Conservation (phyloP, 1,140 invertebrate species). For the Trichonephila clavata region DNA sequence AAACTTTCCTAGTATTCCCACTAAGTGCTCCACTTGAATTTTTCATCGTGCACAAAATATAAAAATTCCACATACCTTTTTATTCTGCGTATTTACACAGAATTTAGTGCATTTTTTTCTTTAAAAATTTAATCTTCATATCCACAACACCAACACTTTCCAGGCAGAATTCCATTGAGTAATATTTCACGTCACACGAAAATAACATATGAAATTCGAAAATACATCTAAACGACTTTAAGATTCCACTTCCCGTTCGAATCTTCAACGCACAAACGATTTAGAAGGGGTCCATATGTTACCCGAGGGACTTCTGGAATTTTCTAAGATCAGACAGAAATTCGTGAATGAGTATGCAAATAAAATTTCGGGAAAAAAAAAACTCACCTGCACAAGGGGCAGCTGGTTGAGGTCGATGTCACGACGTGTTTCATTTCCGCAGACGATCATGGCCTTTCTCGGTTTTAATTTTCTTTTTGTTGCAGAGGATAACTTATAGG, state of each 20-base stretch:
- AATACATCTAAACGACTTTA: not conserved
- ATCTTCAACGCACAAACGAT: not conserved
- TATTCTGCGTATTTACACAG: too few species aligned
- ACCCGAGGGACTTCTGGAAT: not conserved
- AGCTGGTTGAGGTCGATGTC: slow-evolving; percentile 63
- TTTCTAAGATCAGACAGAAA: not conserved
- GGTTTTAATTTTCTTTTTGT: slow-evolving; percentile 35
- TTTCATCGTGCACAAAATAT: too few species aligned
- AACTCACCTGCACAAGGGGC: slow-evolving; percentile 68
- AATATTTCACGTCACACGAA: not conserved
- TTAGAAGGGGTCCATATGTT: slow-evolving; percentile 21
- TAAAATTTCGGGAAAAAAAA: not conserved
- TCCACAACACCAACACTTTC: not conserved
- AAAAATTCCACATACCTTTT: too few species aligned
- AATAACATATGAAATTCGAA: not conserved
- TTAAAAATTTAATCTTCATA: too few species aligned
- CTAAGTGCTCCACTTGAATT: too few species aligned
- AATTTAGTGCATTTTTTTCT: too few species aligned
- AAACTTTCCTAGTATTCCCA: too few species aligned
- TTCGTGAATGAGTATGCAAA: not conserved
- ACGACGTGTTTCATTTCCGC: slow-evolving; percentile 44
- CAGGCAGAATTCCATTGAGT: not conserved
- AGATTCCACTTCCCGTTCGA: not conserved
- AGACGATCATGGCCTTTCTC: slow-evolving; percentile 65
- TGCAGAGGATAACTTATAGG: slow-evolving; percentile 9